These are phyloP conservation scores for Eupithecia tripunctaria DNA, from an alignment of 2,888 invertebrate species.

Conservation along the genomic window DNA sequence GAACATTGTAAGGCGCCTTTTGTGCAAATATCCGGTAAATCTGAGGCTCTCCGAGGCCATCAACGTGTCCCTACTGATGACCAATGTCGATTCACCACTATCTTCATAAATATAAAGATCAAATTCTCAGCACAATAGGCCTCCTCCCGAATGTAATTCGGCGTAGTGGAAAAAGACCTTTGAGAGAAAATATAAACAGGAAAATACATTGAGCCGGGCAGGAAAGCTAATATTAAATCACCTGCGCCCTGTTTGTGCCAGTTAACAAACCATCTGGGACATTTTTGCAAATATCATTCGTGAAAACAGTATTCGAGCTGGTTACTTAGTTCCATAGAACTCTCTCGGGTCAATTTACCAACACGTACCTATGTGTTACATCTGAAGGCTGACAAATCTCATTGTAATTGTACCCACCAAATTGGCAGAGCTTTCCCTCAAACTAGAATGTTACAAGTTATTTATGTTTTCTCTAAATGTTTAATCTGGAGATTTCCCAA, in stretches of 20 bases:
- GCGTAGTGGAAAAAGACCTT: constrained; percentile 12
- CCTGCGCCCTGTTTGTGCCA: constrained; percentile 35
- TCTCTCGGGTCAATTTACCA: constrained; percentile 5
- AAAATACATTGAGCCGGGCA: constrained; percentile 31
- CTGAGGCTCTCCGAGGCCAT: neutral
- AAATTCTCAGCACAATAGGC: constrained; percentile 11
- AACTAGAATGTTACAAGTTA: neutral
- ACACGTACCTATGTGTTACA: neutral
- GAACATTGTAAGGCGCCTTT: neutral
- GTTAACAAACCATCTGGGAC: constrained; percentile 36
- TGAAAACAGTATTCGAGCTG: constrained; percentile 15
- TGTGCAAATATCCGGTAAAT: constrained; percentile 6
- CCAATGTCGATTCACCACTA: constrained; percentile 4
- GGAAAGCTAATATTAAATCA: constrained; percentile 36
- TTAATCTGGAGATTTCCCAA: neutral
- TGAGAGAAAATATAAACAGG: constrained; percentile 29
- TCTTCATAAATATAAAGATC: constrained; percentile 9
- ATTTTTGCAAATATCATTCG: constrained; percentile 24
- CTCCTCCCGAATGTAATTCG: neutral
- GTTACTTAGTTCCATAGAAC: constrained; percentile 6
- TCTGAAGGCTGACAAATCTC: neutral
- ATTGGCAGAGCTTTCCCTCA: neutral
- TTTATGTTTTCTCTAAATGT: neutral
- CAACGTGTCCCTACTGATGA: constrained; percentile 5
- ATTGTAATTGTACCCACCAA: neutral